Evolutionary conservation across 1,140 invertebrate genomes (phyloP).

Genomic region (Plectus sambesii): DNA sequence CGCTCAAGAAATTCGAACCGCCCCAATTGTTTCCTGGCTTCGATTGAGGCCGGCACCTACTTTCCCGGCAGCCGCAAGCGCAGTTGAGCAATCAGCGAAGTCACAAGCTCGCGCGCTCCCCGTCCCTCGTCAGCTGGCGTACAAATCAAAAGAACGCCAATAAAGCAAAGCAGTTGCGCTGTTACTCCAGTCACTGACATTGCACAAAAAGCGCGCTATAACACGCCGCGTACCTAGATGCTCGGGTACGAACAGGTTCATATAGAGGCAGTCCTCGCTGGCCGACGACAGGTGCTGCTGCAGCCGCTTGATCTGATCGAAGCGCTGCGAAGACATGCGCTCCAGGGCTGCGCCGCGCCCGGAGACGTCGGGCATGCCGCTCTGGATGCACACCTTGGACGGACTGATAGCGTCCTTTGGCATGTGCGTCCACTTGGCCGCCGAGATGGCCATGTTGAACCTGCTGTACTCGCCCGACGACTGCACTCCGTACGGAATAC

Average conservation of each 20-base stretch:
- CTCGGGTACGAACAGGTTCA: conserved; percentile 82
- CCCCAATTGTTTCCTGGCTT: too few species aligned
- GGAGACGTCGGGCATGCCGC: conserved; percentile 34
- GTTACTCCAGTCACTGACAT: too few species aligned
- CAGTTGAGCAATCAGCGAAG: too few species aligned
- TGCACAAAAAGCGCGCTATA: too few species aligned
- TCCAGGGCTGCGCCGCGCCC: conserved; percentile 59
- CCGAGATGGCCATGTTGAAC: conserved; percentile 46
- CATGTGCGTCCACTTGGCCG: conserved; percentile 44
- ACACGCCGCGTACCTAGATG: conserved; percentile 19
- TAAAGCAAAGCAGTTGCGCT: too few species aligned
- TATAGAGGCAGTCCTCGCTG: conserved; percentile 88
- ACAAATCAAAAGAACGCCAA: too few species aligned
- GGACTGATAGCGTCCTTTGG: conserved; percentile 38
- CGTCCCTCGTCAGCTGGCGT: too few species aligned
- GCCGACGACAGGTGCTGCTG: conserved; percentile 74
- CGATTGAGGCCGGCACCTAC: too few species aligned
- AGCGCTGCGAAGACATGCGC: conserved; percentile 68
- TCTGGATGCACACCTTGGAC: conserved; percentile 37
- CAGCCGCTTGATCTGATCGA: conserved; percentile 72
- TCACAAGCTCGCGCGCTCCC: too few species aligned
- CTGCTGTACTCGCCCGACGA: conserved; percentile 58
- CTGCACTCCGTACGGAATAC: conserved; percentile 84
- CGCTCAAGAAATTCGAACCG: too few species aligned
- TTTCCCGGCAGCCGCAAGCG: too few species aligned